Percentiles rank a stretch among this genome's conserved stretches.
Evolutionary conservation across 2,113 vertebrate species (phyloP).

Genomic region (Scomber colias): DNA sequence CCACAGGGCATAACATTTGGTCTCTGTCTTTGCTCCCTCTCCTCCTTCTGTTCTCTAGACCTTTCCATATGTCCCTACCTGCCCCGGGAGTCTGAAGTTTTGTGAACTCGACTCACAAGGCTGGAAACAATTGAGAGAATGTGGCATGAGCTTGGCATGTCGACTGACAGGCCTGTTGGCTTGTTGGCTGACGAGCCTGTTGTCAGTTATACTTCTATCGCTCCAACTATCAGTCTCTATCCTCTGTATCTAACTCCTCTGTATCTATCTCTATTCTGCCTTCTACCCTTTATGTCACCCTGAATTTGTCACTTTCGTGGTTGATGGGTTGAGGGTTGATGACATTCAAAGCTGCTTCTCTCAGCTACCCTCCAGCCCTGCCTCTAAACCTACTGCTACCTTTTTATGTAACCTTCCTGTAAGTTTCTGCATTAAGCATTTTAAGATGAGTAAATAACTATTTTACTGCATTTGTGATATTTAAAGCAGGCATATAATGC

Average conservation of each 20-base stretch:
- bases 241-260: background rate
- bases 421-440: background rate
- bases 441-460: too few relatives aligned
- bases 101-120: conserved; percentile 29
- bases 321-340: background rate
- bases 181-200: background rate
- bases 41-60: conserved; percentile 55
- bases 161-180: conserved; percentile 7
- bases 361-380: background rate
- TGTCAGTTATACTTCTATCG: background rate
- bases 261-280: background rate
- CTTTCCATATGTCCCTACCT: conserved; percentile 67
- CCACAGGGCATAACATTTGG: conserved; percentile 59
- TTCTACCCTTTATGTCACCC: conserved; percentile 1
- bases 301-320: background rate
- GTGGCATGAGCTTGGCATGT: conserved; percentile 10
- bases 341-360: background rate
- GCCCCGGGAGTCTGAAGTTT: conserved; percentile 27
- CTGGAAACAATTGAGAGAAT: conserved; percentile 32
- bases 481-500: too few relatives aligned
- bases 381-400: background rate
- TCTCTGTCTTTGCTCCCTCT: conserved; percentile 42
- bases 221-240: conserved; percentile 3
- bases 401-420: background rate
- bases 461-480: too few relatives aligned